Evolutionary conservation across 2,888 invertebrate genomes (phyloP), one percentile per base, ranked within the genome.

Genomic region (Hecatera dysodea): DNA sequence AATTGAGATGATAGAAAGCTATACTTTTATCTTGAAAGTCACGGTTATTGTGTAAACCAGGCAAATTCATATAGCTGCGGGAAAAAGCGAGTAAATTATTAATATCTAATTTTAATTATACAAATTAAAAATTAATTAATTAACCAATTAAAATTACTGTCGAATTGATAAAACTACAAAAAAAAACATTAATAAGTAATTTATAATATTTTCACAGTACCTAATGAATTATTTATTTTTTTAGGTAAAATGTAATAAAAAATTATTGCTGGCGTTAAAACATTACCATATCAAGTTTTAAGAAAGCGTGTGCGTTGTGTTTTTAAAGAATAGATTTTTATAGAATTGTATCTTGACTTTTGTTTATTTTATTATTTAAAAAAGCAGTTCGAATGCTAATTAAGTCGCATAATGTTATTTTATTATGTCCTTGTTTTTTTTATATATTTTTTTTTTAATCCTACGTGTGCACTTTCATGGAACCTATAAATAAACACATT

Each of bases 351-450:
- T 19, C 36, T 11, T 22, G n/a, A 15, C 17, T 44, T 44, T 46
- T 17, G 27, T 48, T 9, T 19, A 39, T 27, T 42, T 29, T 39
- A 17, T n/a, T 27, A 75, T 3, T 39, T 46, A n/a, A 44, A 50
- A 17, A 75, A 27, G 22, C 50, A 75, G 75, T 56, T 67, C 57
- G 50, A 50, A 72, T 57, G 50, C n/a, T 50, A 36, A 64, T 75
- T 12, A 5, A 53, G 0, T 39, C 4, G 19, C 44, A 36, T 59
- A n/a, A n/a, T n/a, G n/a, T n/a, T n/a, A n/a, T n/a, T n/a, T n/a
- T n/a, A n/a, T n/a, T n/a, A n/a, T n/a, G n/a, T n/a, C n/a, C n/a
- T n/a, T n/a, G 22, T 67, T 67, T 22, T 55, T 59, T 36, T 33
- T 33, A 75, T n/a, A 50, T 57, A 59, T 52, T 53, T 53, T 76